phyloP scores from a whole-genome alignment of 2,113 vertebrate species.

The Turdus rufiventris region DNA sequence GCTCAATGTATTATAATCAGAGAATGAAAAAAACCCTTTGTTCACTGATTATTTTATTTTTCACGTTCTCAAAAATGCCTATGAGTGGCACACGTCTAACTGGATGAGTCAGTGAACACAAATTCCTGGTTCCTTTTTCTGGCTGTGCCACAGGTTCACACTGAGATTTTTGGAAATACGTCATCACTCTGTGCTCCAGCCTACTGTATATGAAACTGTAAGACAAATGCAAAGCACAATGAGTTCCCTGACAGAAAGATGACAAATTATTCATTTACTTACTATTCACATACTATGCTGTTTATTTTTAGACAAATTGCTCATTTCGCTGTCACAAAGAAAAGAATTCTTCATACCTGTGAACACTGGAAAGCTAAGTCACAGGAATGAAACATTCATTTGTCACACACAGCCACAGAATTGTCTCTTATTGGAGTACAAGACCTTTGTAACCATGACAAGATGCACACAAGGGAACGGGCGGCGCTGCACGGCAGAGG shows the following conservation, averaged over 20 bases:
- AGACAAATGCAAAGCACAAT: neutral
- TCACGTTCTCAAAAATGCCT: neutral
- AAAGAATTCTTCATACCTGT: neutral
- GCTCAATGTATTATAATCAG: neutral
- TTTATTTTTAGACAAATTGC: slow-evolving; percentile 18
- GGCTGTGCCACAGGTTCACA: neutral
- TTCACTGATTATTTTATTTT: neutral
- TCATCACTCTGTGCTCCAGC: neutral
- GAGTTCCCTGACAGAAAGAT: neutral
- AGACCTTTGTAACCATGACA: neutral
- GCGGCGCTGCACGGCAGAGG: neutral
- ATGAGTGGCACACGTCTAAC: neutral
- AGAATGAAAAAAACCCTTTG: neutral
- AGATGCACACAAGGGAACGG: neutral
- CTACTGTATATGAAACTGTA: neutral
- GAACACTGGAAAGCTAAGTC: neutral
- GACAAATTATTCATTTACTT: slow-evolving; percentile 4
- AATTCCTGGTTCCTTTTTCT: neutral
- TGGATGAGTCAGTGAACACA: neutral
- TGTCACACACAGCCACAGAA: neutral
- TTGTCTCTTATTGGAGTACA: neutral
- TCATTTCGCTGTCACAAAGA: neutral
- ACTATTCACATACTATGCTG: neutral
- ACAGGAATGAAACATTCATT: neutral
- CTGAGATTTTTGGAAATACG: neutral